Conservation (phyloP, 2,113 vertebrate genomes). For the Mungos mungo region DNA sequence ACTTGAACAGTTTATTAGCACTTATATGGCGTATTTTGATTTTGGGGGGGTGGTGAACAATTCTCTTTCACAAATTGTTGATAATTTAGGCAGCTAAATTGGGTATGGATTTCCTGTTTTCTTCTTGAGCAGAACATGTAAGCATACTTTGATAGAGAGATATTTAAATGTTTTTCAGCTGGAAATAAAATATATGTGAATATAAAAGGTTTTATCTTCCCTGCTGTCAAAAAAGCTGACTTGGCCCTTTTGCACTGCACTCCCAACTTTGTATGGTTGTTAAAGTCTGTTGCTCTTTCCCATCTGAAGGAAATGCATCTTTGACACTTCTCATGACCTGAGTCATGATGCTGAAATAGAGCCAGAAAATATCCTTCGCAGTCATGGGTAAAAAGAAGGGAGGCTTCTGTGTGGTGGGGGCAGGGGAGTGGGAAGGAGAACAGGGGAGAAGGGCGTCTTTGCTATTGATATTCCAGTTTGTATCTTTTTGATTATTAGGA, state of each 20-base stretch:
- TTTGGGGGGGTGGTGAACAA: neutral
- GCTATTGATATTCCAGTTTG: slow-evolving; percentile 59
- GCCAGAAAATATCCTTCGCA: slow-evolving; percentile 86
- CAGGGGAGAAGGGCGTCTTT: slow-evolving; percentile 60
- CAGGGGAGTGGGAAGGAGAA: slow-evolving; percentile 40
- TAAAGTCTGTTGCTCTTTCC: slow-evolving; percentile 88
- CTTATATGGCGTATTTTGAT: neutral
- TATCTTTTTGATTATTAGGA: slow-evolving; percentile 74
- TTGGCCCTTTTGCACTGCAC: slow-evolving; percentile 73
- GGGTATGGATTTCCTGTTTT: slow-evolving; percentile 70
- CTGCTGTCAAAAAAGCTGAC: slow-evolving; percentile 82
- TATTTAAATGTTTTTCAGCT: slow-evolving; percentile 71
- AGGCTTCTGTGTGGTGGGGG: slow-evolving; percentile 69
- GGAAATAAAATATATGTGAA: slow-evolving; percentile 78
- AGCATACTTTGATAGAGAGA: slow-evolving; percentile 70
- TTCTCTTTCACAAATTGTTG: slow-evolving; percentile 67
- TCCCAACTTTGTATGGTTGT: slow-evolving; percentile 78
- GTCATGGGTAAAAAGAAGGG: slow-evolving; percentile 83
- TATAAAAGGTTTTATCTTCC: slow-evolving; percentile 80
- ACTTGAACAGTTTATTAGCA: slow-evolving; percentile 3
- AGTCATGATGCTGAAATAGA: slow-evolving; percentile 85
- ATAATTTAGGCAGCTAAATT: slow-evolving; percentile 76
- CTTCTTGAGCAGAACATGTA: slow-evolving; percentile 69
- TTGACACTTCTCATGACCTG: slow-evolving; percentile 95
- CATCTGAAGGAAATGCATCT: slow-evolving; percentile 90